Conservation (phyloP, 2,797 vertebrate species). For the Alosa sapidissima region DNA sequence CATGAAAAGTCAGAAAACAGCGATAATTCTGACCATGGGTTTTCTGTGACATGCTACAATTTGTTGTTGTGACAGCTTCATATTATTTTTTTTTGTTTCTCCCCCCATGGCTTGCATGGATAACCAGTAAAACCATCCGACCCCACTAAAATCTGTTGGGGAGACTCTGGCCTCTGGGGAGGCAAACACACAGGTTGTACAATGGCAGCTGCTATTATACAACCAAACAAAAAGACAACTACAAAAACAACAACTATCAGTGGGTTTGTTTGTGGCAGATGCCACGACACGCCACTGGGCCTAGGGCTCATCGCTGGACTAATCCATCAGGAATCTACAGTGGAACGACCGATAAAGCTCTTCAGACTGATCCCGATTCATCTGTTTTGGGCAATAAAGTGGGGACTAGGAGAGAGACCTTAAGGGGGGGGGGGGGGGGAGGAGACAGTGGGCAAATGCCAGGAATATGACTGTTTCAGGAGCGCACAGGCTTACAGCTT, state of each 20-base stretch:
- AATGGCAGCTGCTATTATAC: conserved; percentile 2
- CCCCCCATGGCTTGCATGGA: background rate
- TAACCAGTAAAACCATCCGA: background rate
- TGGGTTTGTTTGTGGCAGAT: background rate
- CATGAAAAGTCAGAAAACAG: background rate
- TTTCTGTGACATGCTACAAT: background rate
- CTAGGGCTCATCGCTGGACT: background rate
- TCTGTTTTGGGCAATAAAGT: background rate
- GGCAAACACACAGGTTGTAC: conserved; percentile 1
- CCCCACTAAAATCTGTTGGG: background rate
- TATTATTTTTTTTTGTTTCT: background rate
- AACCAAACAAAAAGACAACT: conserved; percentile 12
- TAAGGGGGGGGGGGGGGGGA: conserved; percentile 19
- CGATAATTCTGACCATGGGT: background rate
- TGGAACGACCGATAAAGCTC: background rate
- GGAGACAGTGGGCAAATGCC: conserved; percentile 47
- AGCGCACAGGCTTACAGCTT: conserved; percentile 30
- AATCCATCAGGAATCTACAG: background rate
- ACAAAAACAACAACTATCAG: conserved; percentile 13
- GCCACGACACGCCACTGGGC: background rate
- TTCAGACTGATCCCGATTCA: background rate
- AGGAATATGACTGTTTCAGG: conserved; percentile 35
- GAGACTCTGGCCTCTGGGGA: background rate
- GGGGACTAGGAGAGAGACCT: background rate
- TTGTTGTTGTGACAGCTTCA: background rate